Base-by-base conservation (phyloP, 2,888 invertebrate genomes). In the Amblyjoppa proteus region DNA sequence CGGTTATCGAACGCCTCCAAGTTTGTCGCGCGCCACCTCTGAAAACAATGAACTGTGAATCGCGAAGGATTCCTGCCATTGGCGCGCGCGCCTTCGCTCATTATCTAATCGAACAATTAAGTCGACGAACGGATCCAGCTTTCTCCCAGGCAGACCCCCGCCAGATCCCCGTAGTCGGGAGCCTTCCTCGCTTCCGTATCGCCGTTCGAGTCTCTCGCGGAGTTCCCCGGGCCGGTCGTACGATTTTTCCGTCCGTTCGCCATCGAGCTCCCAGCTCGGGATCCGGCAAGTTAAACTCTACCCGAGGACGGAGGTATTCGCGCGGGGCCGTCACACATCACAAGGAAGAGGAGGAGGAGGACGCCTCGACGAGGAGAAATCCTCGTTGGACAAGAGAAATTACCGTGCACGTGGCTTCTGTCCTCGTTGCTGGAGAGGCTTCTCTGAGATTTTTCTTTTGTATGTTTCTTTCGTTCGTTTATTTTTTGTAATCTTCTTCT, bases 81-180 rank as follows among this genome's bases (percentile, higher is more conserved):
- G 20, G 20, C 45, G 64, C 34, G 53, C 28, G 31, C 45, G 41
- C 13, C 13, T 34, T 56, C 45, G 45, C 64, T 38, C 34, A 11
- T 45, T 28, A 78, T 75, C 61, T 49, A 81, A 81, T 81, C 81
- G 78, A 66, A 49, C 53, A 78, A 85, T 85, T 81, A 74, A 74
- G 78, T 28, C 68, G 56, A 49, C 31, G 74, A 81, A 41, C 41
- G 34, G 71, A 75, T 58, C 4, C 49, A 73, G 79, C 85, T 85
- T 85, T 85, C 85, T 83, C 85, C 83, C 79, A 20, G 51, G 38
- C 31, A 28, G 58, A 13, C 66, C 70, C 70, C 58, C 64, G 56
- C 81, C 34, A 20, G 5, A 45, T 25, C 28, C 58, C 3, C 25
- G 11, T 13, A 11, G 11, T 7, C 28, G 79, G 71, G 66, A 31